phyloP scores from a whole-genome alignment of 2,113 vertebrate species.

The Chamaea fasciata region DNA sequence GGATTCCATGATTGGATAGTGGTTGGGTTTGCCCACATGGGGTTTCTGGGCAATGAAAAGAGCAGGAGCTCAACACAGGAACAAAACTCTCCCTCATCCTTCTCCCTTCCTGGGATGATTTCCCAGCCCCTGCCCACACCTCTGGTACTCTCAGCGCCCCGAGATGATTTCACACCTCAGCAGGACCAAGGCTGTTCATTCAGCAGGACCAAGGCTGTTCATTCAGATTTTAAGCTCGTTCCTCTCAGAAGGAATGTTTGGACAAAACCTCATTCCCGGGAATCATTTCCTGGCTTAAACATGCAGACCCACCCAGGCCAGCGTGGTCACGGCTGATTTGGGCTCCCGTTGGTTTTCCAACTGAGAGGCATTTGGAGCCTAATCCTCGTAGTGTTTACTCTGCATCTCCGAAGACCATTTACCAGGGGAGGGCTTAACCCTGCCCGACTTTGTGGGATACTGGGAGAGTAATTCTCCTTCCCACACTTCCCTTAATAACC shows the following conservation, averaged over 20 bases:
- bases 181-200: neutral
- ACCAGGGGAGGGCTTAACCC: constrained; percentile 11
- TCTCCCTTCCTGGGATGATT: fast-evolving
- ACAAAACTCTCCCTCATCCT: neutral
- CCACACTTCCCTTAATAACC: neutral
- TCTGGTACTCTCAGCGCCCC: fast-evolving
- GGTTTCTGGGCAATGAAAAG: neutral
- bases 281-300: neutral
- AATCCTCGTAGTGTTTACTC: neutral
- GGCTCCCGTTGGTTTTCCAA: neutral
- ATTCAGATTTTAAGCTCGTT: neutral
- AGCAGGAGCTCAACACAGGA: neutral
- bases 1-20: neutral
- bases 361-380: neutral
- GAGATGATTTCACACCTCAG: fast-evolving
- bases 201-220: neutral
- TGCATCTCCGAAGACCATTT: neutral
- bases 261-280: neutral
- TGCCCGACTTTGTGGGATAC: neutral
- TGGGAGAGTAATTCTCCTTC: neutral
- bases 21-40: neutral
- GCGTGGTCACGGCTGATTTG: neutral
- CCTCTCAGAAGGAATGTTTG: neutral
- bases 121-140: neutral
- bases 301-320: neutral